A percentile compares a stretch with the other conserved stretches of the same genome.
Conservation (phyloP, 2,113 vertebrate genomes). For the Rhinoptilus africanus region DNA sequence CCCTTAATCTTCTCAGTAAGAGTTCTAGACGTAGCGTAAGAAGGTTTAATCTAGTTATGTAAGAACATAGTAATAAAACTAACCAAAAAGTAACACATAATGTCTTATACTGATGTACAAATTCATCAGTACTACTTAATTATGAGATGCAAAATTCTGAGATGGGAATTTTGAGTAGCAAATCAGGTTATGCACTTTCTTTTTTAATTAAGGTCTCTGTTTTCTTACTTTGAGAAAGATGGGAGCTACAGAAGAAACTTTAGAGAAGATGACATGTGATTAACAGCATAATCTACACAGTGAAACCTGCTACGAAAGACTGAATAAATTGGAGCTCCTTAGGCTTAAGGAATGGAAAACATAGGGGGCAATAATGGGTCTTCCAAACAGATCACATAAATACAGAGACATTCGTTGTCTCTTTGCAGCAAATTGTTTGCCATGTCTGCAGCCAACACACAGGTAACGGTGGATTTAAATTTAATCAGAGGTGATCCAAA, state of each 20-base stretch:
- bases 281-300: neutral
- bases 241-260: neutral
- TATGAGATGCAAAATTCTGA: neutral
- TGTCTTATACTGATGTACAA: neutral
- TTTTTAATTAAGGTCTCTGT: neutral
- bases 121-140: neutral
- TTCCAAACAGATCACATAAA: neutral
- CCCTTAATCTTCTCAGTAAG: neutral
- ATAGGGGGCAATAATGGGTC: neutral
- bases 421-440: neutral
- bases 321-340: neutral
- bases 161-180: neutral
- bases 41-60: neutral
- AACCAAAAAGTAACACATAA: neutral
- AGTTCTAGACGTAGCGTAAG: neutral
- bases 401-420: neutral
- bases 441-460: neutral
- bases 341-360: neutral
- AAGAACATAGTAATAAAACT: neutral
- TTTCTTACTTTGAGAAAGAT: neutral
- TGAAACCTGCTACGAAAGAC: neutral
- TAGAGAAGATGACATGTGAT: neutral
- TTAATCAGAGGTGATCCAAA: neutral
- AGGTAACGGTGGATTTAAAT: neutral
- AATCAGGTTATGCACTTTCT: neutral